These are phyloP conservation scores for Grammomys dolichurus DNA, from an alignment of 2,113 vertebrate species.

Conservation along the genomic window DNA sequence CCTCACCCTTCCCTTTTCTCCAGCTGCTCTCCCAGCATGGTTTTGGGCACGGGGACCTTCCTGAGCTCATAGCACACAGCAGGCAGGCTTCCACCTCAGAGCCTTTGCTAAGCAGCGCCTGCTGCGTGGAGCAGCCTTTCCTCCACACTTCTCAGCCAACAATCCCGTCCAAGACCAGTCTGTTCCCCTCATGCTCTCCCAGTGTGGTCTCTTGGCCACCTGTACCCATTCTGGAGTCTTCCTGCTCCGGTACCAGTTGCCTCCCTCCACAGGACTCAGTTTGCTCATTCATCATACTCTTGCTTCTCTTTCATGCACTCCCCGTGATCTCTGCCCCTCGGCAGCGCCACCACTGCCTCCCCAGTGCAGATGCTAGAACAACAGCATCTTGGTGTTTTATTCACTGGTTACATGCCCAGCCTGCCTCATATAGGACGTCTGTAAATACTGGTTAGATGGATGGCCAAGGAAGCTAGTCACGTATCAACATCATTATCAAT, in stretches of 20 bases:
- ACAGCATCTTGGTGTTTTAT: accelerated
- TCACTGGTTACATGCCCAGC: neutral
- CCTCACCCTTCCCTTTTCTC: neutral
- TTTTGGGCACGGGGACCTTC: neutral
- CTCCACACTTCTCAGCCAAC: neutral
- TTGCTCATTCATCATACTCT: neutral
- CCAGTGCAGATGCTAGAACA: neutral
- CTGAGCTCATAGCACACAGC: neutral
- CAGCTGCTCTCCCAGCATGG: neutral
- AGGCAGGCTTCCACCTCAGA: neutral
- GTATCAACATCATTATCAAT: neutral
- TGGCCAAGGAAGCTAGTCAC: neutral
- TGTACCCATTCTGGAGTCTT: neutral
- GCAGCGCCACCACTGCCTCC: neutral
- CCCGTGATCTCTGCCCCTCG: neutral
- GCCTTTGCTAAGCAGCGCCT: neutral
- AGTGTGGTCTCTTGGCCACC: neutral
- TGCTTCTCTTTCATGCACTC: neutral
- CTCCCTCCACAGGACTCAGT: neutral
- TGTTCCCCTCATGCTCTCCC: neutral
- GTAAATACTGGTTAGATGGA: neutral
- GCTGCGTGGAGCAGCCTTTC: neutral
- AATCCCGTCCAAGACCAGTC: neutral
- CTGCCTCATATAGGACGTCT: neutral
- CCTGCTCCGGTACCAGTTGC: neutral